Base-by-base conservation (phyloP, 2,113 vertebrate genomes). In the Columba janthina region DNA sequence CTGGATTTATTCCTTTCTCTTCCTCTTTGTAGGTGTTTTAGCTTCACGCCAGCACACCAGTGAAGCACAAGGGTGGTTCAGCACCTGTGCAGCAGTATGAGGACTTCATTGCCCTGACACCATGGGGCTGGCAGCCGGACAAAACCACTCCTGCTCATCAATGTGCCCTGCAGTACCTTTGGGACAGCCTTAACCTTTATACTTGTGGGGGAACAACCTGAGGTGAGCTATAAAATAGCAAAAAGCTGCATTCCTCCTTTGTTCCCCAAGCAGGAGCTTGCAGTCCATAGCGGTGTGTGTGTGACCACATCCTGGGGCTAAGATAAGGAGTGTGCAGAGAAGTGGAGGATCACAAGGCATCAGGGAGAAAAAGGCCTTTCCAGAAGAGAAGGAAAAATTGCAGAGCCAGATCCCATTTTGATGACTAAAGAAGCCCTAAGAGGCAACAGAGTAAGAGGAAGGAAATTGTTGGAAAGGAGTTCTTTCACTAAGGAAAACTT, bases 281-380 rank as follows among this genome's bases (percentile, higher is more conserved):
- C 15, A 4, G 2, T 38, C 11, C 7, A 1, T 28, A 34, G 56
- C 0, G 0, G 56, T 32, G 12, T 2, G 5, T 12, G 12, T 8
- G 42, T 19, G 18, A 48, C 4, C 42, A 56, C 42, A 60, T 28
- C 38, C 25, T 31, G 34, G 21, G 11, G 11, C 12, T 36, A 28
- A 15, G 2, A 9, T 25, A n/a, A 46, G 31, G 5, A 5, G 3
- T 7, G 6, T 15, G 34, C 8, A 48, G 50, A 25, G 26, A 83
- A 61, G 29, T n/a, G 31, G 8, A 48, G 20, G 36, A 4, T 46
- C 51, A 74, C 5, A 71, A 71, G 53, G 15, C 3, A 12, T 2
- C 11, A 64, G n/a, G 18, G 28, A 62, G 22, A 1, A 85, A 78
- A 78, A 80, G 9, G 14, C 11, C 24, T 29, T 57, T 66, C 40